Percentiles rank a stretch among this genome's conserved stretches.
These are phyloP conservation scores for Ernsta delagoae DNA, from an alignment of 2,888 invertebrate genomes.

Conservation along the genomic window DNA sequence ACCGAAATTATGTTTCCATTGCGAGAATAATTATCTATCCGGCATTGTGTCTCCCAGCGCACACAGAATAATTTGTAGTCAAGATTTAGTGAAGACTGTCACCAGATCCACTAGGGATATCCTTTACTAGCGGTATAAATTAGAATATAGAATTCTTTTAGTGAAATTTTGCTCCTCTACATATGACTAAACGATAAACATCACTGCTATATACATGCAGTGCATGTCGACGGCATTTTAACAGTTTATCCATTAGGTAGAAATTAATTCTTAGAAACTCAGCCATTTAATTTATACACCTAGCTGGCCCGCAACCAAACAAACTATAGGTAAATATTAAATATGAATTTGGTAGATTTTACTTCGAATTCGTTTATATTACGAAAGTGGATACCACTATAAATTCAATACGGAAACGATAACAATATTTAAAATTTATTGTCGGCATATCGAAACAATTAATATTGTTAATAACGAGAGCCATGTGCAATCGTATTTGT, in stretches of 20 bases:
- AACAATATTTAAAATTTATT: slow-evolving; percentile 42
- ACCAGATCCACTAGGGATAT: background rate
- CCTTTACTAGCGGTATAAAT: background rate
- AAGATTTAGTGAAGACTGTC: slow-evolving; percentile 15
- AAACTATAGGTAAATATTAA: no score
- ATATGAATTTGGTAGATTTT: background rate
- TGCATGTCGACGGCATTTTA: no score
- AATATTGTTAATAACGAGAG: slow-evolving; percentile 51
- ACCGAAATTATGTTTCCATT: slow-evolving; percentile 25
- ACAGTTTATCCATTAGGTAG: no score
- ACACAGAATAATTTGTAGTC: slow-evolving; percentile 21
- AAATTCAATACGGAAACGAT: slow-evolving; percentile 29
- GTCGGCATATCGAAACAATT: slow-evolving; percentile 48
- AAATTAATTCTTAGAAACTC: no score
- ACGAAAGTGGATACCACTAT: slow-evolving; percentile 11
- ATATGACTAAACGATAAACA: no score
- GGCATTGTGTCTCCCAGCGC: slow-evolving; percentile 17
- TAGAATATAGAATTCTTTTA: background rate
- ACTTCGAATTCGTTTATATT: background rate
- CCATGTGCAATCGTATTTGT: slow-evolving; percentile 65
- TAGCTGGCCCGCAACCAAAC: background rate
- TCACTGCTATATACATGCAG: no score
- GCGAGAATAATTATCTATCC: slow-evolving; percentile 21
- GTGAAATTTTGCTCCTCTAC: background rate
- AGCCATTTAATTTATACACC: background rate